A percentile compares a stretch with the other conserved stretches of the same genome.
phyloP scores from a whole-genome alignment of 1,140 invertebrate genomes.

The Danaus plexippus region DNA sequence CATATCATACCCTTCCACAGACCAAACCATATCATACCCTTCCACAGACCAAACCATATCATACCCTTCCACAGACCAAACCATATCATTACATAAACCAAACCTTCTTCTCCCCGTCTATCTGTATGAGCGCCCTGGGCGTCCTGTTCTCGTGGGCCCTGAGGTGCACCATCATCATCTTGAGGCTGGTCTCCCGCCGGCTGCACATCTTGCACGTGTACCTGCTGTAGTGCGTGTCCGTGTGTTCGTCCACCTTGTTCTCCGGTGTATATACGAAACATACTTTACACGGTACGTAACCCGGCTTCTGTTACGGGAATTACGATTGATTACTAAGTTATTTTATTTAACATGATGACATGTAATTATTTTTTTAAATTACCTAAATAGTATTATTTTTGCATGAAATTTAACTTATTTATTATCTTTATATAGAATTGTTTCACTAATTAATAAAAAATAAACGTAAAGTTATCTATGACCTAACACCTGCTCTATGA shows the following conservation, averaged over 20 bases:
- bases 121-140: slow-evolving; percentile 29
- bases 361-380: background rate
- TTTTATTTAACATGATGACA: background rate
- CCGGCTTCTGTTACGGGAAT: slow-evolving; percentile 29
- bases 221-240: slow-evolving; percentile 30
- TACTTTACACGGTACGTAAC: slow-evolving; percentile 37
- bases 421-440: background rate
- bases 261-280: slow-evolving; percentile 46
- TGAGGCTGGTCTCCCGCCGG: slow-evolving; percentile 20
- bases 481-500: too few relatives aligned
- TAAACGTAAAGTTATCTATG: too few relatives aligned
- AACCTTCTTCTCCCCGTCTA: slow-evolving; percentile 19
- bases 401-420: too few relatives aligned
- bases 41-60: too few relatives aligned
- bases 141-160: slow-evolving; percentile 21
- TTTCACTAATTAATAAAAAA: too few relatives aligned
- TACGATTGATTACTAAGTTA: slow-evolving; percentile 3
- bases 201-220: slow-evolving; percentile 41
- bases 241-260: slow-evolving; percentile 23
- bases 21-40: too few relatives aligned
- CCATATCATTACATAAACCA: too few relatives aligned
- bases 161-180: slow-evolving; percentile 29
- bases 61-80: too few relatives aligned
- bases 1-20: too few relatives aligned
- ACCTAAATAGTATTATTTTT: too few relatives aligned